Evolutionary conservation across 2,113 vertebrate genomes (phyloP).

Genomic region (Campylomormyrus numenius): DNA sequence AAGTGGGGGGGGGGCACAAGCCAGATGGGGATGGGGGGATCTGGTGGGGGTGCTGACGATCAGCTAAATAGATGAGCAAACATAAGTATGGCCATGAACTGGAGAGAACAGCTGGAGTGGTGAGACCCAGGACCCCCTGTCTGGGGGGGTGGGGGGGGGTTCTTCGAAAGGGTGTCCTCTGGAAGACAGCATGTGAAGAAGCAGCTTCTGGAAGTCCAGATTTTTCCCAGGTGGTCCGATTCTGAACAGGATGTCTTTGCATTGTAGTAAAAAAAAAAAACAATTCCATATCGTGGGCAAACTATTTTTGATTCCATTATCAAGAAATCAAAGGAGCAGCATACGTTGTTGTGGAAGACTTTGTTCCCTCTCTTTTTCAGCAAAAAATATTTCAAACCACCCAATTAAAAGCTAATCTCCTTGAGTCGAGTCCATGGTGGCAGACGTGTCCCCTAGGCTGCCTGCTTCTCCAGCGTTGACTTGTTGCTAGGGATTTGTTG

Average conservation of each 20-base stretch:
- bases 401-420: not conserved
- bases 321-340: constrained; percentile 58
- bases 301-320: constrained; percentile 19
- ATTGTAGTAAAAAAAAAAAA: constrained; percentile 62
- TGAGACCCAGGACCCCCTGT: not conserved
- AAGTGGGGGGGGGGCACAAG: not conserved
- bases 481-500: constrained; percentile 80
- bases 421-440: not conserved
- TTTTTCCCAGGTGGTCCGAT: constrained; percentile 53
- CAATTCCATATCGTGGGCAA: constrained; percentile 25
- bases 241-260: constrained; percentile 56
- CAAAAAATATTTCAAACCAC: not conserved
- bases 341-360: constrained; percentile 50
- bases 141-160: constrained; percentile 14
- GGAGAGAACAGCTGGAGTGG: constrained; percentile 7
- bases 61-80: not conserved
- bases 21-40: not conserved
- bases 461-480: constrained; percentile 75
- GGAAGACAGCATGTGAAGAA: constrained; percentile 68
- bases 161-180: constrained; percentile 26
- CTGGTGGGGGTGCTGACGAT: not conserved
- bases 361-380: constrained; percentile 3
- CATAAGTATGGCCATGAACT: not conserved
- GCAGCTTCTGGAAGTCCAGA: constrained; percentile 66
- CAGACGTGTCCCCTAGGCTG: constrained; percentile 58